Conservation (phyloP, 1,140 invertebrate species). For the Leptonema lineaticorne region DNA sequence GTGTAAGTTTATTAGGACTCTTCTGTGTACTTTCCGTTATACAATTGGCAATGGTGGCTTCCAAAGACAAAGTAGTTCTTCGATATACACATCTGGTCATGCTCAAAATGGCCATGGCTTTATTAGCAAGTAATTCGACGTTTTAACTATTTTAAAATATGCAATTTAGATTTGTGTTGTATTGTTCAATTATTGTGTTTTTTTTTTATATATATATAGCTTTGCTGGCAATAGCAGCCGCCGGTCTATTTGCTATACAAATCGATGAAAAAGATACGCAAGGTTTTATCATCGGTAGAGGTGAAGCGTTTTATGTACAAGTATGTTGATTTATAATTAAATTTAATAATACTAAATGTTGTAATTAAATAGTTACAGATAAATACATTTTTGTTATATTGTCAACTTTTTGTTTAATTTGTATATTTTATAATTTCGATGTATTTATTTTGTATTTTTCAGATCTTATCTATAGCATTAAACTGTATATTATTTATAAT, state of each 20-base stretch:
- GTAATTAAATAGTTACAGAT: background rate
- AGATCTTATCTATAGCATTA: conserved; percentile 75
- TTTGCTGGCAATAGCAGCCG: conserved; percentile 73
- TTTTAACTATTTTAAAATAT: background rate
- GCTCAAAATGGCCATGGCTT: conserved; percentile 71
- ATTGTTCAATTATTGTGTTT: conserved; percentile 1
- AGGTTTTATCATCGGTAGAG: conserved; percentile 72
- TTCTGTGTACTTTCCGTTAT: conserved; percentile 76
- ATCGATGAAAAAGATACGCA: conserved; percentile 71
- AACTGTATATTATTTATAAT: conserved; percentile 74
- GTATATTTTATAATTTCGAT: conserved; percentile 22
- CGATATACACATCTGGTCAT: conserved; percentile 74
- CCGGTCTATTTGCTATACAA: conserved; percentile 77
- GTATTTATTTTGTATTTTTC: too few relatives aligned
- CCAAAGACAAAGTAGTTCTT: conserved; percentile 74
- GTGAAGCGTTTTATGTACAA: conserved; percentile 84
- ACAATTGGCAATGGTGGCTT: conserved; percentile 81
- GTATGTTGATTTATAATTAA: conserved; percentile 56
- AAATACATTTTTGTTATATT: background rate
- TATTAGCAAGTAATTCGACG: conserved; percentile 71
- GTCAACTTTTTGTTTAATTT: background rate
- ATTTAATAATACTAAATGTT: background rate
- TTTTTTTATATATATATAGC: too few relatives aligned
- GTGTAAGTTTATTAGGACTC: conserved; percentile 68
- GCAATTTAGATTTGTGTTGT: conserved; percentile 11